Evolutionary conservation across 2,113 vertebrate genomes (phyloP).

Genomic region (Chionis minor): DNA sequence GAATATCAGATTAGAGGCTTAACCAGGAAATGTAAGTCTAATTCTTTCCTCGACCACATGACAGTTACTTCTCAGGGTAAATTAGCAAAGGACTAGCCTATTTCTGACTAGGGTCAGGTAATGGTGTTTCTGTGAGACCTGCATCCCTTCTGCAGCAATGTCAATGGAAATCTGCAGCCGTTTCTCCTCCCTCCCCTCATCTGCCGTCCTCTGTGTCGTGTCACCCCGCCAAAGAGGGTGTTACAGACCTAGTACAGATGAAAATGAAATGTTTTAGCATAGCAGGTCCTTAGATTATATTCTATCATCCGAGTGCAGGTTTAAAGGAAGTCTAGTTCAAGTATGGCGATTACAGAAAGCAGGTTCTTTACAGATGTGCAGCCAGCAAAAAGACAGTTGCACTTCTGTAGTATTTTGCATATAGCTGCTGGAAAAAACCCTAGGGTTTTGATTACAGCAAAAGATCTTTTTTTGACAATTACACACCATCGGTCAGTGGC

Average conservation of each 20-base stretch:
- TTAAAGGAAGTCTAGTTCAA: slow-evolving; percentile 30
- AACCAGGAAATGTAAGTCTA: slow-evolving; percentile 6
- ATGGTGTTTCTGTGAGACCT: neutral
- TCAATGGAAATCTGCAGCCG: neutral
- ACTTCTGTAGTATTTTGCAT: neutral
- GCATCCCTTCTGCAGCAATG: neutral
- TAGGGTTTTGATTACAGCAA: slow-evolving; percentile 61
- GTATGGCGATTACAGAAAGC: neutral
- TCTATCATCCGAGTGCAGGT: neutral
- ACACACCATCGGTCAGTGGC: slow-evolving; percentile 37
- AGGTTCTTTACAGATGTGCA: neutral
- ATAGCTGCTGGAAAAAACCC: neutral
- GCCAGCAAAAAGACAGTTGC: neutral
- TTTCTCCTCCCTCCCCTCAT: neutral
- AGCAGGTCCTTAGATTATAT: neutral
- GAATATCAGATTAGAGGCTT: slow-evolving; percentile 41
- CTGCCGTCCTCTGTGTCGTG: neutral
- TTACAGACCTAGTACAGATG: neutral
- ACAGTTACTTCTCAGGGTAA: neutral
- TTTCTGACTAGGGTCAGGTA: neutral
- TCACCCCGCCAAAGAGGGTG: neutral
- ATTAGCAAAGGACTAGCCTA: neutral
- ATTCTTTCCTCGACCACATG: neutral
- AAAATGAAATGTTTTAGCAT: neutral
- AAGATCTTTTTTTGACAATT: slow-evolving; percentile 23